These are phyloP conservation scores for Palaemon carinicauda DNA, from an alignment of 1,140 invertebrate species.

Conservation along the genomic window DNA sequence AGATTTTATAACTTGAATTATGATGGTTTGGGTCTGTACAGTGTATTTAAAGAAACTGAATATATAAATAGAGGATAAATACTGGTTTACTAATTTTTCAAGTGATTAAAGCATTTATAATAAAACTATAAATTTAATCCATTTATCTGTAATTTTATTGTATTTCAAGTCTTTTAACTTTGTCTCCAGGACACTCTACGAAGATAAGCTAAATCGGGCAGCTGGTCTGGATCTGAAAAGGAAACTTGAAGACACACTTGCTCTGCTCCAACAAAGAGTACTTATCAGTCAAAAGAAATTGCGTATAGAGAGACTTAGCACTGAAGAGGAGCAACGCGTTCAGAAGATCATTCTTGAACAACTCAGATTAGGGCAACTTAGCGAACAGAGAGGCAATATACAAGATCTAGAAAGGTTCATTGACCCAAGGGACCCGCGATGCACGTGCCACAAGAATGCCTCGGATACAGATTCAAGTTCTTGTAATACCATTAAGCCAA, in stretches of 20 bases:
- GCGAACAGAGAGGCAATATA: slow-evolving; percentile 34
- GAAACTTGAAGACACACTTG: slow-evolving; percentile 41
- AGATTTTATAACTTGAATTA: too few species aligned
- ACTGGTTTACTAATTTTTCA: too few species aligned
- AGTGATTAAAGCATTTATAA: too few species aligned
- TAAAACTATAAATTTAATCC: too few species aligned
- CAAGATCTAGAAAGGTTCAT: slow-evolving; percentile 20
- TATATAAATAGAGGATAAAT: too few species aligned
- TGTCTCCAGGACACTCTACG: slow-evolving; percentile 48
- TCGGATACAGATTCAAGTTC: slow-evolving; percentile 6
- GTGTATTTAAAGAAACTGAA: too few species aligned
- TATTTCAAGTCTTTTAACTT: too few species aligned
- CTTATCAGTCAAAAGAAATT: slow-evolving; percentile 10
- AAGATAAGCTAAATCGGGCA: slow-evolving; percentile 4
- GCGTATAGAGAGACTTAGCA: slow-evolving; percentile 43
- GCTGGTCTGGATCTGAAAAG: slow-evolving; percentile 19
- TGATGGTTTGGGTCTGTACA: too few species aligned
- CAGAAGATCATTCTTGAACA: slow-evolving; percentile 46
- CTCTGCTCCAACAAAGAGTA: slow-evolving; percentile 32
- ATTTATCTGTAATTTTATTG: too few species aligned
- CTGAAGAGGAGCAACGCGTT: slow-evolving; percentile 39
- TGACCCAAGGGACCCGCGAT: neutral
- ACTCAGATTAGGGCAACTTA: slow-evolving; percentile 36
- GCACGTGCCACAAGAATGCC: neutral
- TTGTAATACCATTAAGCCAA: neutral